A percentile compares a stretch with the other conserved stretches of the same genome.
These are phyloP conservation scores for Planiliza haematocheilus DNA, from an alignment of 2,113 vertebrate species.

Conservation along the genomic window DNA sequence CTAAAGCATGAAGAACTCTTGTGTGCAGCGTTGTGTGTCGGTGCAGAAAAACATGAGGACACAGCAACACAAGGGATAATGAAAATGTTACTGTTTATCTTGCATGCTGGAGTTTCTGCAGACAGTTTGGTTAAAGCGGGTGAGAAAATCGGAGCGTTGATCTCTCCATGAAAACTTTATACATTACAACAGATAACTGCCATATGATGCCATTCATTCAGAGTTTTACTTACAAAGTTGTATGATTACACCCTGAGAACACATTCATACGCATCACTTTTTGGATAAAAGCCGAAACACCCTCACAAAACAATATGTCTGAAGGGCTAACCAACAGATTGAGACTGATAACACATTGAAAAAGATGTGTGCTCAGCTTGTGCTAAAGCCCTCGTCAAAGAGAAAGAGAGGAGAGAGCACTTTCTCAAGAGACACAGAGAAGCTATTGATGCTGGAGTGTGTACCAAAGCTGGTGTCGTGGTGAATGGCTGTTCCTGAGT, in stretches of 20 bases:
- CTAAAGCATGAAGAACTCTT: constrained; percentile 6
- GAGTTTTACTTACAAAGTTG: constrained; percentile 37
- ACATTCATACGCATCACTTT: not conserved
- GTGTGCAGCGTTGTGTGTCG: not conserved
- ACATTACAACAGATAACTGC: constrained; percentile 13
- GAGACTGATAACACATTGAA: constrained; percentile 23
- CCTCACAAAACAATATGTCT: constrained; percentile 20
- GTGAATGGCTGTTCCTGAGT: constrained; percentile 66
- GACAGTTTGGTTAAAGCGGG: constrained; percentile 2
- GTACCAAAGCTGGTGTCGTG: constrained; percentile 69
- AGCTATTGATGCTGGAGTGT: constrained; percentile 74
- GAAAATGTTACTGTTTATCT: constrained; percentile 13
- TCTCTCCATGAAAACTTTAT: too few species aligned
- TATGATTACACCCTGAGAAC: constrained; percentile 3
- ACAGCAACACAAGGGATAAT: not conserved
- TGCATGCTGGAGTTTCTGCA: not conserved
- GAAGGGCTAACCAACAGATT: constrained; percentile 24
- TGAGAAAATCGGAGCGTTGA: too few species aligned
- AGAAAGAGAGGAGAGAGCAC: constrained; percentile 20
- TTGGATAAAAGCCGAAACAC: constrained; percentile 9
- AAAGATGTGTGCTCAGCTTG: constrained; percentile 25
- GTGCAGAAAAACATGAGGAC: constrained; percentile 29
- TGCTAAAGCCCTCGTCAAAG: constrained; percentile 30
- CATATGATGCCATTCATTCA: constrained; percentile 40
- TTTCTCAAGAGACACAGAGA: constrained; percentile 67